Evolutionary conservation across 1,140 invertebrate species (phyloP), one percentile per base, ranked within the genome.

Genomic region (Potamilus streckersoni): DNA sequence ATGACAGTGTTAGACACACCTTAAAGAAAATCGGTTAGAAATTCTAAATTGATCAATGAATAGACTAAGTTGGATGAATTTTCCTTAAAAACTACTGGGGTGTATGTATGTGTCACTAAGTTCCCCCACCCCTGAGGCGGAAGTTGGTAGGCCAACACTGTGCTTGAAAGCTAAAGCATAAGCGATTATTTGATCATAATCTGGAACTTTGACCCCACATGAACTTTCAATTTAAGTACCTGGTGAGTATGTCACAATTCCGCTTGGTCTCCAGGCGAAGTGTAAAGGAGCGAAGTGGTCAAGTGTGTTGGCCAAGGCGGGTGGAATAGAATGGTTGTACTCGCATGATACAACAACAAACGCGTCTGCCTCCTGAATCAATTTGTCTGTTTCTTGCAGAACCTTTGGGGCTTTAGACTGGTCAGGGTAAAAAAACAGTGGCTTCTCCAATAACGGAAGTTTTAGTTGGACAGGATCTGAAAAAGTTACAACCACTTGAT

Each of bases 311-410:
- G 84, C 70, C 1, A 92, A 82, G 14, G 90, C 91, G 13, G 91
- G 90, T 1, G 91, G 91, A n/a, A 91, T 79, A 14, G 82, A 82
- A 73, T 89, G 86, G 78, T 92, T 92, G 80, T 92, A 92, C 78
- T 92, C 91, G 0, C 88, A 85, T 14, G 90, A 86, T 2, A 91
- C 81, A 20, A 91, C 81, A 5, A 92, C 81, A 73, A 85, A 90
- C 8, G 85, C 90, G 82, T 92, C 90, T 57, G 91, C 89, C 13
- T 78, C 76, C 68, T 85, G 80, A 12, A 91, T 86, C 27, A 86
- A 81, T 13, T 81, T 75, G 64, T 91, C 86, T 12, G 83, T 80
- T 19, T 88, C 83, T 8, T 80, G 57, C 75, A 92, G 62, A 84
- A 87, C 88, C 31, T 85, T 71, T 13, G 91, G 91, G 20, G 87